Evolutionary conservation across 2,888 invertebrate genomes (phyloP), one percentile per base, ranked within the genome.

Genomic region (Caenorhabditis afra): DNA sequence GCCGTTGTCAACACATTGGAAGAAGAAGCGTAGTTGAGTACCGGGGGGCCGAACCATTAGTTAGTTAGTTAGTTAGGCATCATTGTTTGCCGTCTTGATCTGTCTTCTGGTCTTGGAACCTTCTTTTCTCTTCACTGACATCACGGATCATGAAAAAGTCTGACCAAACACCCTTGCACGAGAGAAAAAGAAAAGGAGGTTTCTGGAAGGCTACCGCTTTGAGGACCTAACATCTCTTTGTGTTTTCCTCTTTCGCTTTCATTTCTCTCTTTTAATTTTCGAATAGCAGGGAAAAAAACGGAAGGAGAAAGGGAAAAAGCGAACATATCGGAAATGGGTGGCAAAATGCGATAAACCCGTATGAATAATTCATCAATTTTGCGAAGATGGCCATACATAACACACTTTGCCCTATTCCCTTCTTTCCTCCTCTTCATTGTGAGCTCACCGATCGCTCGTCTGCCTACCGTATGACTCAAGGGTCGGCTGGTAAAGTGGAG

Each of bases 391-490:
- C 29, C 29, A 29, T 7, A n/a, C n/a, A 29, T 41, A 68, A 50
- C 47, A 50, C 49, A 58, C 49, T 49, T 22, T 68, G 59, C 18
- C 59, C 68, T 67, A 39, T 67, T 58, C n/a, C n/a, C n/a, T n/a
- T n/a, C n/a, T n/a, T n/a, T n/a, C n/a, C n/a, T n/a, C n/a, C n/a
- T 29, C 29, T 29, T 29, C 4, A 29, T 5, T 29, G 29, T 29
- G 29, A 29, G 29, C 29, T 29, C 29, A 29, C 7, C 29, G 29
- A 29, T 7, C 7, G 29, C 29, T 29, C 29, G 29, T 29, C 29
- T 66, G 55, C 66, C 20, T 66, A 66, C 66, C 20, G 66, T 66
- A 66, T 66, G 66, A 66, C 66, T 67, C 57, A 66, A 49, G 66
- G 49, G 45, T 47, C 37, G 44, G 8, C 3, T 39, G 7, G 47